Conservation (phyloP, 1,140 invertebrate species). For the Neuroterus valhalla region DNA sequence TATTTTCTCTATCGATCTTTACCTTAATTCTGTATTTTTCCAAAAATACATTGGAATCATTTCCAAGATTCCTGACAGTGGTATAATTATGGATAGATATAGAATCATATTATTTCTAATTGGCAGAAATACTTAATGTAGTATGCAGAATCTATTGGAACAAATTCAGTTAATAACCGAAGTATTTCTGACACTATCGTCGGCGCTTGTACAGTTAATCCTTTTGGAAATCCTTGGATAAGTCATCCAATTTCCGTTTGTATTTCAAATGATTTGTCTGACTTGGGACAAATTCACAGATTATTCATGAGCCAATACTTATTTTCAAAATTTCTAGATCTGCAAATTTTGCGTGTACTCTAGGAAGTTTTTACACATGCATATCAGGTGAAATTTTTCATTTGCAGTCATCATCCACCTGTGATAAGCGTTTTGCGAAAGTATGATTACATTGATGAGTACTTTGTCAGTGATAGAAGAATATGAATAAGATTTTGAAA, state of each 20-base stretch:
- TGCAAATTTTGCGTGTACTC: neutral
- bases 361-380: neutral
- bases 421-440: slow-evolving; percentile 11
- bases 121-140: too few species aligned
- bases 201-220: too few species aligned
- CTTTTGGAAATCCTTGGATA: neutral
- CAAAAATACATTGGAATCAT: neutral
- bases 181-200: too few species aligned
- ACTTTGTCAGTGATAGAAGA: neutral
- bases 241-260: neutral
- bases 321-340: neutral
- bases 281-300: neutral
- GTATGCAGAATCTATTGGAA: too few species aligned
- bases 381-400: slow-evolving; percentile 25
- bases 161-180: too few species aligned
- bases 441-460: neutral
- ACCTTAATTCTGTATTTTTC: neutral
- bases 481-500: neutral
- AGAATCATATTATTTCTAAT: neutral
- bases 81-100: neutral
- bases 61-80: neutral
- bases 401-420: slow-evolving; percentile 6
- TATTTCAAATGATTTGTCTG: neutral
- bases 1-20: neutral
- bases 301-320: neutral